phyloP scores from a whole-genome alignment of 2,797 vertebrate species.

The Trachurus trachurus region DNA sequence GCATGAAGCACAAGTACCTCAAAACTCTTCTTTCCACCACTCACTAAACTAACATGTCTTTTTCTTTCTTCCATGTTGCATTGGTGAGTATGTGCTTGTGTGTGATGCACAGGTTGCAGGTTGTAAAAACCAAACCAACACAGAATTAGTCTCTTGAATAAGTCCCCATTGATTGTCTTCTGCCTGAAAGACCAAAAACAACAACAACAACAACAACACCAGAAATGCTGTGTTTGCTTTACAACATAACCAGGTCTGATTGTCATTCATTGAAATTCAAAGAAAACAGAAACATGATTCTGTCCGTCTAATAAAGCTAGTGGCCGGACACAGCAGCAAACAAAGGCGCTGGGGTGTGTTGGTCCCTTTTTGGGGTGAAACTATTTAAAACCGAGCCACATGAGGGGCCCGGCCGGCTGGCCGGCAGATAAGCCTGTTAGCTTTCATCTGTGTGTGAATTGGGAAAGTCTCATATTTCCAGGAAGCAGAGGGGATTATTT shows the following conservation, averaged over 20 bases:
- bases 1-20: too few species aligned
- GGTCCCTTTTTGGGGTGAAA: neutral
- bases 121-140: too few species aligned
- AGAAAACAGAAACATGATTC: too few species aligned
- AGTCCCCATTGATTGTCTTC: neutral
- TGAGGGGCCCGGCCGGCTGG: neutral
- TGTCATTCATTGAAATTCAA: neutral
- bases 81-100: too few species aligned
- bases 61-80: neutral
- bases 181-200: too few species aligned
- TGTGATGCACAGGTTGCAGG: too few species aligned
- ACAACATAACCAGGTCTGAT: neutral
- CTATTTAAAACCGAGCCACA: neutral
- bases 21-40: neutral
- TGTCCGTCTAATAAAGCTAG: too few species aligned
- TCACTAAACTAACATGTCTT: neutral
- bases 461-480: slow-evolving; percentile 48
- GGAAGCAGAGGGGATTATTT: slow-evolving; percentile 47
- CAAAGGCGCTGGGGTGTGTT: neutral
- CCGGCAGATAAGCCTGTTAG: slow-evolving; percentile 37
- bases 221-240: neutral
- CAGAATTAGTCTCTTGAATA: too few species aligned
- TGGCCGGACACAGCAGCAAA: neutral
- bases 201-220: too few species aligned
- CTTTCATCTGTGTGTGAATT: slow-evolving; percentile 48